Conservation (phyloP, 2,113 vertebrate species). For the Rhagologus leucostigma region DNA sequence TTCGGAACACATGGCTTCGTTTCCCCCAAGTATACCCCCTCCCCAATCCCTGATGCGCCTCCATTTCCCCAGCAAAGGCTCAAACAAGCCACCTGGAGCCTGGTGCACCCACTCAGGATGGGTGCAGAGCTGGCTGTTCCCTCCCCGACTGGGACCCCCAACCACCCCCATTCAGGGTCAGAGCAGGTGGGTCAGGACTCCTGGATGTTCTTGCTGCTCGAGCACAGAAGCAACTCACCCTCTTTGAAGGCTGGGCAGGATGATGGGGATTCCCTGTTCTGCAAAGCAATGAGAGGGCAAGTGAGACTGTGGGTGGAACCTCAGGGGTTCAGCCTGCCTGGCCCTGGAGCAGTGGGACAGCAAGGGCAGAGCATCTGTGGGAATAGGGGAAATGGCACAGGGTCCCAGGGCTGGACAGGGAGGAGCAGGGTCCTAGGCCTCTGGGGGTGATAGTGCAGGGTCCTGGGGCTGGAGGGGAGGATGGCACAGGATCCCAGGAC, state of each 20-base stretch:
- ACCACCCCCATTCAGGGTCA: neutral
- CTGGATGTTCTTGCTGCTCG: neutral
- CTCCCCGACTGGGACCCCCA: accelerated
- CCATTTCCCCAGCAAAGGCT: neutral
- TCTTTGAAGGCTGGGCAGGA: slow-evolving; percentile 77
- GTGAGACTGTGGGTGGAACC: neutral
- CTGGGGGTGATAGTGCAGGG: neutral
- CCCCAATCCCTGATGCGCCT: neutral
- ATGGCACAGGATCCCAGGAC: neutral
- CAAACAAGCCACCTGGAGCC: accelerated
- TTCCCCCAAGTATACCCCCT: neutral
- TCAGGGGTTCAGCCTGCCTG: neutral
- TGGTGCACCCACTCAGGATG: neutral
- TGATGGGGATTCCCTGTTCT: slow-evolving; percentile 70
- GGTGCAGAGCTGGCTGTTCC: neutral
- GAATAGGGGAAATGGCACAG: neutral
- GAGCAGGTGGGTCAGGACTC: neutral
- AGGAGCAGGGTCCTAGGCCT: neutral
- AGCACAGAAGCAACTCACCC: slow-evolving; percentile 72
- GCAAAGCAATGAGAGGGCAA: slow-evolving; percentile 21
- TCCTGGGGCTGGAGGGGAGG: neutral
- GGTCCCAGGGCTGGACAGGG: neutral
- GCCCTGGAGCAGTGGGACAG: neutral
- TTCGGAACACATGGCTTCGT: neutral
- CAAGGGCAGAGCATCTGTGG: accelerated